phyloP scores from a whole-genome alignment of 1,140 invertebrate genomes.

The Drosophila orosa region DNA sequence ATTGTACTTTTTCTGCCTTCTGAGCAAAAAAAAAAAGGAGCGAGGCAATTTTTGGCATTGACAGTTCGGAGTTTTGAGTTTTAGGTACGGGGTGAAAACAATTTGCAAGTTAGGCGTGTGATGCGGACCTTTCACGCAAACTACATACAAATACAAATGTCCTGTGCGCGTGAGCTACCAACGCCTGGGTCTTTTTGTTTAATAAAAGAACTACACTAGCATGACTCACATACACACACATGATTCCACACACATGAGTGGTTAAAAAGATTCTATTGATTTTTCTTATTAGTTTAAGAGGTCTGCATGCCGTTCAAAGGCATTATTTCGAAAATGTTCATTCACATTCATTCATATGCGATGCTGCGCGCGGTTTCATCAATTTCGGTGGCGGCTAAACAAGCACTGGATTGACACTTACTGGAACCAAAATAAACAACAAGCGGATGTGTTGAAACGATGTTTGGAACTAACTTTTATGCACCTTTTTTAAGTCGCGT shows the following conservation, averaged over 20 bases:
- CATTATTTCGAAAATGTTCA: conserved; percentile 21
- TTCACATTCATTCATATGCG: conserved; percentile 11
- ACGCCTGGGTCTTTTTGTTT: conserved; percentile 34
- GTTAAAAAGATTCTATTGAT: conserved; percentile 12
- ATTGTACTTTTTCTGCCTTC: conserved; percentile 13
- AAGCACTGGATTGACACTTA: conserved; percentile 9
- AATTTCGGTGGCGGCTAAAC: conserved; percentile 1
- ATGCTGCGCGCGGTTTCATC: conserved; percentile 13
- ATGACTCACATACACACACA: conserved; percentile 24
- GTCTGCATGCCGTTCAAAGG: not conserved
- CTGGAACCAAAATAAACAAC: conserved; percentile 13
- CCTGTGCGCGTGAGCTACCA: conserved; percentile 41
- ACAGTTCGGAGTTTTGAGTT: conserved; percentile 1
- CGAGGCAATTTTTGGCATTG: conserved; percentile 6
- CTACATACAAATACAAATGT: conserved; percentile 23
- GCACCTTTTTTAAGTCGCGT: conserved; percentile 7
- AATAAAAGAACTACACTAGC: conserved; percentile 28
- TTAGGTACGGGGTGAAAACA: conserved; percentile 23
- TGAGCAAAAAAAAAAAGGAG: not conserved
- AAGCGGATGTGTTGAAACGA: not conserved
- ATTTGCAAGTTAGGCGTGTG: conserved; percentile 29
- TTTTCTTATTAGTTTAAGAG: conserved; percentile 4
- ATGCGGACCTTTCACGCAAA: conserved; percentile 9
- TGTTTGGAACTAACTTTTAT: not conserved
- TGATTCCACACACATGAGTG: conserved; percentile 11